Base-by-base conservation (phyloP, 37 sponge, comb jelly and placozoan species). In the Chondrosia reniformis region DNA sequence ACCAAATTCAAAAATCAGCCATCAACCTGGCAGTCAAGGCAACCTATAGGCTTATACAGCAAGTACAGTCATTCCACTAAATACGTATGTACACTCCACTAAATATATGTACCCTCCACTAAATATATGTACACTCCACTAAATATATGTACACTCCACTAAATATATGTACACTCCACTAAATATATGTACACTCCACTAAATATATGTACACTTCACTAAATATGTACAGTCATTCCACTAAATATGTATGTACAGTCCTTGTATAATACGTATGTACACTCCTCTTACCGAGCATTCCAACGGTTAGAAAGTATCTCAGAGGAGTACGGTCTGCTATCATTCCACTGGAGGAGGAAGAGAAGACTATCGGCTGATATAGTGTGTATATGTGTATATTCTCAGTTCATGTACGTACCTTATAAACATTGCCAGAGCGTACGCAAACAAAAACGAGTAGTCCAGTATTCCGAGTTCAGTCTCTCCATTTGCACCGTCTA, bases 251-350 rank as follows among this genome's bases (percentile, higher is more conserved):
- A 66, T 6, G 17, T 10, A 66, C 67, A 31, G 54, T 49, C 15
- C 54, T 17, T 19, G 17, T 49, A 49, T 12, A 19, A 49, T 49
- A 17, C 17, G 54, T 49, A n/a, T n/a, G n/a, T n/a, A n/a, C n/a
- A n/a, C n/a, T n/a, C n/a, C n/a, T n/a, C n/a, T n/a, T 13, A 59
- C 61, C 61, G 6, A 13, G n/a, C 79, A 87, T 82, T 37, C 88
- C 88, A 65, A 76, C n/a, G 21, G 71, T 67, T 5, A 87, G 74
- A 41, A 82, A 87, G 63, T 87, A 87, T 12, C 88, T 41, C 40
- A 83, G 46, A 1, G 84, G 84, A 31, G 84, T 76, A 38, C 88
- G 55, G 61, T 87, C 88, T 27, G 87, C 92, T 63, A 91, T 84
- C 36, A 57, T 36, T 24, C 92, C 92, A 84, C 89, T 88, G 74